Conservation (phyloP, 2,797 vertebrate genomes). For the Aeoliscus strigatus region DNA sequence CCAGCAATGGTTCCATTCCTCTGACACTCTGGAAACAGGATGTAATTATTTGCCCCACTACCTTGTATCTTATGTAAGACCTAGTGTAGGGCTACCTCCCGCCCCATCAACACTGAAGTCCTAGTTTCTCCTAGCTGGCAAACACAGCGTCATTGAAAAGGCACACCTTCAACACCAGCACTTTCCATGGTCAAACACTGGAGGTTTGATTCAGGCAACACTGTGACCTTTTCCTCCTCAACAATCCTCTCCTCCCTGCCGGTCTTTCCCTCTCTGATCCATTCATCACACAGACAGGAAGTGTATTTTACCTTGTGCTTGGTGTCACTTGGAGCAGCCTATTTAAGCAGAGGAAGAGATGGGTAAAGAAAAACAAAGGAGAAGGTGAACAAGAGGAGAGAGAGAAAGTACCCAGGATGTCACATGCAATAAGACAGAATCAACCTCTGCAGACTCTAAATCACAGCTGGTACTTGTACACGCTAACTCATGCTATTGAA, state of each 20-base stretch:
- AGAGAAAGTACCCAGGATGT: constrained; percentile 4
- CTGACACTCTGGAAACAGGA: no score
- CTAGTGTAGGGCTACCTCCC: constrained; percentile 8
- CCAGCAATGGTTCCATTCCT: no score
- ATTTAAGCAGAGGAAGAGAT: constrained; percentile 20
- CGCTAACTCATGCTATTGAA: constrained; percentile 12
- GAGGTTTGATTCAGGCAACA: constrained; percentile 44
- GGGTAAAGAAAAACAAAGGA: constrained; percentile 22
- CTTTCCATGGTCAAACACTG: constrained; percentile 35
- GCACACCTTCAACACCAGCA: constrained; percentile 36
- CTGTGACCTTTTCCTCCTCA: constrained; percentile 52
- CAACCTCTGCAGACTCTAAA: no score
- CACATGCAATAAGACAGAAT: constrained; percentile 11
- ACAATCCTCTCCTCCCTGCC: constrained; percentile 12
- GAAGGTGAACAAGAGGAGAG: constrained; percentile 7
- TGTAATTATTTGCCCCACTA: no score
- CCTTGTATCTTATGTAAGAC: constrained; percentile 18
- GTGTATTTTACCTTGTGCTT: constrained; percentile 46
- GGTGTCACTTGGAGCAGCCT: constrained; percentile 29
- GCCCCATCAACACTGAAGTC: constrained; percentile 8
- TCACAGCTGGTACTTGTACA: no score
- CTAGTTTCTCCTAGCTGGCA: constrained; percentile 16
- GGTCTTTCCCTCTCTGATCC: constrained; percentile 25
- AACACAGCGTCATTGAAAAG: constrained; percentile 25
- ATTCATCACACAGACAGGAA: constrained; percentile 58